Percentiles rank a stretch among this genome's conserved stretches.
These are phyloP conservation scores for Nomada lathburiana DNA, from an alignment of 2,888 invertebrate species.

Conservation along the genomic window DNA sequence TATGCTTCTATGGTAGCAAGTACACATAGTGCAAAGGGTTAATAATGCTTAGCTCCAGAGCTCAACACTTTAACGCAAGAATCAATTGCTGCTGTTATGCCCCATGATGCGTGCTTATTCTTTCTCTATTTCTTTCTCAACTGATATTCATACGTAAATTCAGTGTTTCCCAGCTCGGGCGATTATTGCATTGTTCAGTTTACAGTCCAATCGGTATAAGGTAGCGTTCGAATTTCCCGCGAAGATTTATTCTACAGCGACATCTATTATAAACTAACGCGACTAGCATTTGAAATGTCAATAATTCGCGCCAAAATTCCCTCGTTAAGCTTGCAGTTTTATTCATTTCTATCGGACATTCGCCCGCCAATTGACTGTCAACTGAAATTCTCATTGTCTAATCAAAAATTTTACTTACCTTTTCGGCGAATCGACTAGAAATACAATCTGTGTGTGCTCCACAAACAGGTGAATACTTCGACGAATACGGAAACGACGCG, in stretches of 20 bases:
- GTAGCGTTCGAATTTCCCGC: neutral
- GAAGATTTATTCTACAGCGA: neutral
- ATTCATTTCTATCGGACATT: neutral
- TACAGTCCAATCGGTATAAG: slow-evolving; percentile 25
- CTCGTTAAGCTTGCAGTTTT: neutral
- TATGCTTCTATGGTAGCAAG: neutral
- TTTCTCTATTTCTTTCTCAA: slow-evolving; percentile 3
- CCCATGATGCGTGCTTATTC: slow-evolving; percentile 15
- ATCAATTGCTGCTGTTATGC: slow-evolving; percentile 11
- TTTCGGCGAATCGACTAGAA: neutral
- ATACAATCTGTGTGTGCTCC: slow-evolving; percentile 48
- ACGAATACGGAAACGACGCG: slow-evolving; percentile 72
- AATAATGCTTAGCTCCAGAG: slow-evolving; percentile 47
- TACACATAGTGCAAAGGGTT: slow-evolving; percentile 36
- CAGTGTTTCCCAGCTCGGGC: slow-evolving; percentile 9
- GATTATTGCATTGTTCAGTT: neutral
- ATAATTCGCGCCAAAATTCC: slow-evolving; percentile 4
- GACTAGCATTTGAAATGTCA: neutral
- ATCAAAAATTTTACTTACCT: slow-evolving; percentile 15
- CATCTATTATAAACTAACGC: neutral
- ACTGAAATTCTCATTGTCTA: neutral
- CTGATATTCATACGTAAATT: slow-evolving; percentile 5
- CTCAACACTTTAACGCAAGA: slow-evolving; percentile 32
- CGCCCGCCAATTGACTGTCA: slow-evolving; percentile 26
- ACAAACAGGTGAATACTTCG: slow-evolving; percentile 77